Conservation (phyloP, 2,113 vertebrate genomes). For the Macquaria australasica region DNA sequence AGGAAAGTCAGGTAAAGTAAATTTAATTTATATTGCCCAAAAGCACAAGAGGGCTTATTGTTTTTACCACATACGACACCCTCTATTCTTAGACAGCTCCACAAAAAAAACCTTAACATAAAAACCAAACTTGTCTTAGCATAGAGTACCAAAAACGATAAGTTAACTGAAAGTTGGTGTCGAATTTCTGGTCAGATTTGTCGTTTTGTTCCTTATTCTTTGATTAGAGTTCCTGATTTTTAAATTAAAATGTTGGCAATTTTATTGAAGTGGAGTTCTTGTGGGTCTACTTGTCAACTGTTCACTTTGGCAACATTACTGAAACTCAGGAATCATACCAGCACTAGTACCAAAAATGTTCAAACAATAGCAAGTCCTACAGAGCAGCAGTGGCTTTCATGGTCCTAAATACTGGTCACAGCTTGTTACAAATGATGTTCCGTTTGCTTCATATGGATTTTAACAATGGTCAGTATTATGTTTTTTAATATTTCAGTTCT, state of each 20-base stretch:
- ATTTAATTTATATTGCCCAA: not conserved
- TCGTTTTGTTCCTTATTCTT: not conserved
- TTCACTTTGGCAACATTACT: not conserved
- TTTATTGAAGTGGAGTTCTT: not conserved
- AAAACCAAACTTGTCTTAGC: not conserved
- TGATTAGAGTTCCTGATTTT: not conserved
- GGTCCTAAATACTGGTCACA: not conserved
- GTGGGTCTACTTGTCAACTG: not conserved
- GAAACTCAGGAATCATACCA: too few relatives aligned
- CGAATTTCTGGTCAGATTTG: not conserved
- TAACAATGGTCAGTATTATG: not conserved
- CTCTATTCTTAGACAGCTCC: too few relatives aligned
- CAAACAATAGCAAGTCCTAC: not conserved
- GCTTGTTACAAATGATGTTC: not conserved
- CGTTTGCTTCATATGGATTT: not conserved
- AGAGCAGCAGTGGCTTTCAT: not conserved
- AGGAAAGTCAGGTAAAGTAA: not conserved
- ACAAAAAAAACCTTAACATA: too few relatives aligned
- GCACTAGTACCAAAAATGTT: too few relatives aligned
- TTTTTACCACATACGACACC: too few relatives aligned
- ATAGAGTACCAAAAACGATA: not conserved
- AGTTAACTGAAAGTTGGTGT: not conserved
- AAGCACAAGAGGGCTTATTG: not conserved
- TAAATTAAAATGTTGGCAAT: too few relatives aligned
- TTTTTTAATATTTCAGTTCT: slow-evolving; percentile 28